These are phyloP conservation scores for Drosophila tripunctata DNA, from an alignment of 2,888 invertebrate genomes.

Conservation along the genomic window DNA sequence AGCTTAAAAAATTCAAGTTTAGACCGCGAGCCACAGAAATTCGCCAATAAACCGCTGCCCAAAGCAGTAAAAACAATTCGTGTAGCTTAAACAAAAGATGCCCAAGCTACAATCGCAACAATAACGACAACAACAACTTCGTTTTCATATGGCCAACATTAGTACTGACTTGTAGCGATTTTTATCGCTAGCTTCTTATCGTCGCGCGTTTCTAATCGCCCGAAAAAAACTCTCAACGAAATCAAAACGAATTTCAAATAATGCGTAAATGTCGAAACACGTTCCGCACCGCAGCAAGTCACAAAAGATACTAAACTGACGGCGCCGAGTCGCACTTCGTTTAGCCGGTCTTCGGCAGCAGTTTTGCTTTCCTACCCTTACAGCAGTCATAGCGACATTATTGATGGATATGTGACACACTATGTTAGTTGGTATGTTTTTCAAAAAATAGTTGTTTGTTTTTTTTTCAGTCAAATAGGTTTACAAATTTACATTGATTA, in stretches of 20 bases:
- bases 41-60: slow-evolving; percentile 47
- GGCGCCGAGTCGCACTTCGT: slow-evolving; percentile 7
- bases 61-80: slow-evolving; percentile 52
- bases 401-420: not conserved
- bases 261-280: slow-evolving; percentile 20
- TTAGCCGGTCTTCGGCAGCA: slow-evolving; percentile 32
- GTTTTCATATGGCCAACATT: slow-evolving; percentile 35
- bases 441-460: too few species aligned
- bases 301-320: slow-evolving; percentile 54
- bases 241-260: not conserved
- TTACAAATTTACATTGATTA: too few species aligned
- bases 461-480: too few species aligned
- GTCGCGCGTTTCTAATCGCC: slow-evolving; percentile 48
- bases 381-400: not conserved
- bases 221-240: slow-evolving; percentile 8
- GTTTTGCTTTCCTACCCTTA: slow-evolving; percentile 15
- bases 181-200: slow-evolving; percentile 51
- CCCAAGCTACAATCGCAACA: slow-evolving; percentile 39
- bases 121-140: slow-evolving; percentile 26
- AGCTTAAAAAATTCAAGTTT: slow-evolving; percentile 79
- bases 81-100: slow-evolving; percentile 51
- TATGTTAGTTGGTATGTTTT: too few species aligned
- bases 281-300: slow-evolving; percentile 58
- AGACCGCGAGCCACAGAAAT: slow-evolving; percentile 55
- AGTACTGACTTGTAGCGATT: slow-evolving; percentile 52